phyloP scores from a whole-genome alignment of 2,113 vertebrate species.

The Connochaetes taurinus region DNA sequence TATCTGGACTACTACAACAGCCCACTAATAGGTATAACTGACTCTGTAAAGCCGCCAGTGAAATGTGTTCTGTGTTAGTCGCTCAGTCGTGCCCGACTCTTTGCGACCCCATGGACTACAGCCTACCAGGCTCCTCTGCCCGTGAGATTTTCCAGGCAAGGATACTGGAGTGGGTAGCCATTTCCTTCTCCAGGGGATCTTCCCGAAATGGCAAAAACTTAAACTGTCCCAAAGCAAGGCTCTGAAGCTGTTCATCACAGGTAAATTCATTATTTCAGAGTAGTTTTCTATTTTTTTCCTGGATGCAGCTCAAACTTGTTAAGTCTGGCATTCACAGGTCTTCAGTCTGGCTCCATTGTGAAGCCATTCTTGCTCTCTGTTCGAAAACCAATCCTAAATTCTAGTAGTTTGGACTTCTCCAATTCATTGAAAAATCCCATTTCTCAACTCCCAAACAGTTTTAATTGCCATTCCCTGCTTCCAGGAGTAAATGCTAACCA shows the following conservation, averaged over 20 bases:
- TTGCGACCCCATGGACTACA: fast-evolving
- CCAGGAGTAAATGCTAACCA: neutral
- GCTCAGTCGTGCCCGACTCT: too few species aligned
- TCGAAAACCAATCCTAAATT: neutral
- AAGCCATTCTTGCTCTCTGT: neutral
- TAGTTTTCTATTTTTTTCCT: neutral
- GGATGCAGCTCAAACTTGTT: neutral
- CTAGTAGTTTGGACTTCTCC: neutral
- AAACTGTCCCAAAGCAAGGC: neutral
- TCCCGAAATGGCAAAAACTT: neutral
- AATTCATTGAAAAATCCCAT: neutral
- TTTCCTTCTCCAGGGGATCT: too few species aligned
- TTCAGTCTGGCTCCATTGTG: neutral
- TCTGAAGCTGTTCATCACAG: neutral
- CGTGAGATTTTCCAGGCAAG: too few species aligned
- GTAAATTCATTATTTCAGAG: neutral
- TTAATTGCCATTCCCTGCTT: neutral
- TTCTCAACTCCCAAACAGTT: neutral
- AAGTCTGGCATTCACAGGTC: neutral
- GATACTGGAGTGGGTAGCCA: too few species aligned
- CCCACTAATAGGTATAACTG: neutral
- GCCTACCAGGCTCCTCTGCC: too few species aligned
- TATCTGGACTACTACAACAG: neutral
- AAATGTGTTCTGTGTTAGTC: too few species aligned
- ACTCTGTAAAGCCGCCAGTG: neutral